Evolutionary conservation across 2,797 vertebrate species (phyloP), one percentile per base, ranked within the genome.

Genomic region (Pangasius larnaudii): DNA sequence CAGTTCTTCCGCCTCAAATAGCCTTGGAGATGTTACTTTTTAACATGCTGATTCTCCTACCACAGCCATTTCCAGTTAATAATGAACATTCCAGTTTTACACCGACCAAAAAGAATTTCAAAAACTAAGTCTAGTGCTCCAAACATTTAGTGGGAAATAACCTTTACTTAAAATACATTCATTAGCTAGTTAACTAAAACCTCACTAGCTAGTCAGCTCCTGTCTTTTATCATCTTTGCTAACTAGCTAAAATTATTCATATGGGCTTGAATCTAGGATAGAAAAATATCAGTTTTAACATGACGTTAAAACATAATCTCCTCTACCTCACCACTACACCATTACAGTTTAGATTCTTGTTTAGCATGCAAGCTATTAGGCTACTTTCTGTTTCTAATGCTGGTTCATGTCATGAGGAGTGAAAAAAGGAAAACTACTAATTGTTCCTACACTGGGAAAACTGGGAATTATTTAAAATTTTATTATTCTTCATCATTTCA

Each of bases 21-120:
- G 36, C 59, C 27, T 83, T 51, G 61, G 27, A 83, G n/a, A 49
- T 51, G 74, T 78, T 61, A 74, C 30, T 51, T 78, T 86, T 86
- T 86, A 77, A 86, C 71, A 85, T 16, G 18, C 39, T 13, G 39
- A 33, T 65, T 39, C 0, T 49, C 24, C 19, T 24, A 46, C 72
- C 59, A 14, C 39, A 30, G 39, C 9, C 19, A 33, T 77, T 49
- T 78, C 39, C 58, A 27, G 58, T 78, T 59, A 86, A 78, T 39
- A 33, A 86, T 51, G 5, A 77, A 86, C 56, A 75, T 5, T 81
- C 24, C 24, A 27, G 61, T 30, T 30, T 49, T 49, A 49, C 39
- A 65, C 7, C 1, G 22, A 65, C 14, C 27, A 30, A 49, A 83
- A 82, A 14, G 36, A 61, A 63, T 81, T 63, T n/a, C 78, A 59